phyloP scores from a whole-genome alignment of 2,797 vertebrate genomes.

The Morus bassanus region DNA sequence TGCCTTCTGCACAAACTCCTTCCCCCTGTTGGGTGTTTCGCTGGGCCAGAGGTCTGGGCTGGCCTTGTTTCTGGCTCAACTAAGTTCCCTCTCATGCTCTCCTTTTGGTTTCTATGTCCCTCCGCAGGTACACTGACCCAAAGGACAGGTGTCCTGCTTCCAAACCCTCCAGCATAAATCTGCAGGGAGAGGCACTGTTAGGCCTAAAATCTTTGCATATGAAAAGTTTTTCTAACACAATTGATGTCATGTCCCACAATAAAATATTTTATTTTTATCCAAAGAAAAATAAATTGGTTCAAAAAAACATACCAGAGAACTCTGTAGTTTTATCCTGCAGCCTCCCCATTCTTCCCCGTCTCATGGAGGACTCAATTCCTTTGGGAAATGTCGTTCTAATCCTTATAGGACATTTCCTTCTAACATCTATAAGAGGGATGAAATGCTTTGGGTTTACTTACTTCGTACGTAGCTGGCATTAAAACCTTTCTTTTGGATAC shows the following conservation, averaged over 20 bases:
- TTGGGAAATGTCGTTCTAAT: background rate
- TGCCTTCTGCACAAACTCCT: no score
- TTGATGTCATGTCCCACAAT: background rate
- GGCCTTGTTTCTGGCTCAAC: background rate
- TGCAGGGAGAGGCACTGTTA: background rate
- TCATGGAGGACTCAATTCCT: background rate
- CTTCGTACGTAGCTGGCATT: slow-evolving; percentile 89
- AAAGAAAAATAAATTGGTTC: background rate
- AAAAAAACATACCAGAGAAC: background rate
- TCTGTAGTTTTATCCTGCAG: background rate
- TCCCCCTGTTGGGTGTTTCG: background rate
- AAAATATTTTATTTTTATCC: background rate
- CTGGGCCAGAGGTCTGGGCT: background rate
- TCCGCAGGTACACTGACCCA: background rate
- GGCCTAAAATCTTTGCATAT: background rate
- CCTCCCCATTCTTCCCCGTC: background rate
- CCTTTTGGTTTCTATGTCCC: background rate
- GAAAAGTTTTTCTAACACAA: background rate
- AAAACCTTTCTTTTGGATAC: slow-evolving; percentile 95
- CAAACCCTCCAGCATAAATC: background rate
- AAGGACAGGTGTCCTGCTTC: background rate
- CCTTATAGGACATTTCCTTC: background rate
- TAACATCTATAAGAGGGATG: slow-evolving; percentile 1
- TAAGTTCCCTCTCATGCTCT: background rate
- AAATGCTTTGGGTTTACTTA: slow-evolving; percentile 77